Evolutionary conservation across 53 echinoderm and acorn worm genomes (phyloP).

Genomic region (Mesocentrotus franciscanus): DNA sequence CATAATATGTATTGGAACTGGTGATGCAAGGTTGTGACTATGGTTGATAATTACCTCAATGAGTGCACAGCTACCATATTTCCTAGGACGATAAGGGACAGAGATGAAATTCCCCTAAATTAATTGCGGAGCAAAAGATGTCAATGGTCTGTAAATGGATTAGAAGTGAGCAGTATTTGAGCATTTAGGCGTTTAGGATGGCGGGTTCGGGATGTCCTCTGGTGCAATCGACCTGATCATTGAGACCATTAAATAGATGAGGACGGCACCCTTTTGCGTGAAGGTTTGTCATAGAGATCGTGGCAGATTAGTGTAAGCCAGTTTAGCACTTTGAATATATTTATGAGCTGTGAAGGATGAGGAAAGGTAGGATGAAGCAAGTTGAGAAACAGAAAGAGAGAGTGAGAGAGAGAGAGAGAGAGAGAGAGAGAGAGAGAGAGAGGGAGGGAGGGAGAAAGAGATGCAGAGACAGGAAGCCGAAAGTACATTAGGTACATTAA

Average conservation of each 20-base stretch:
- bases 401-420: neutral
- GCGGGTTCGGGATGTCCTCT: neutral
- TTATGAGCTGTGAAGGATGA: slow-evolving; percentile 10
- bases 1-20: neutral
- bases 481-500: neutral
- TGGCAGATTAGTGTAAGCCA: neutral
- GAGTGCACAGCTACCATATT: neutral
- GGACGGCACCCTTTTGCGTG: neutral
- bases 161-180: slow-evolving; percentile 3
- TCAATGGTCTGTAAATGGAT: slow-evolving; percentile 32
- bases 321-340: neutral
- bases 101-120: slow-evolving; percentile 9
- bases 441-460: neutral
- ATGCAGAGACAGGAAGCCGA: neutral
- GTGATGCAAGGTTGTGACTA: neutral
- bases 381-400: neutral
- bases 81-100: neutral
- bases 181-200: neutral
- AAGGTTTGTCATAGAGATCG: neutral
- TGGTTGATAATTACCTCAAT: neutral
- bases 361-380: neutral
- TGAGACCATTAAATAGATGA: slow-evolving; percentile 32
- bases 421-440: neutral
- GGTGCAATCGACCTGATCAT: slow-evolving; percentile 1
- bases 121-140: slow-evolving; percentile 28